Conservation (phyloP, 2,888 invertebrate species). For the Spodoptera littoralis region DNA sequence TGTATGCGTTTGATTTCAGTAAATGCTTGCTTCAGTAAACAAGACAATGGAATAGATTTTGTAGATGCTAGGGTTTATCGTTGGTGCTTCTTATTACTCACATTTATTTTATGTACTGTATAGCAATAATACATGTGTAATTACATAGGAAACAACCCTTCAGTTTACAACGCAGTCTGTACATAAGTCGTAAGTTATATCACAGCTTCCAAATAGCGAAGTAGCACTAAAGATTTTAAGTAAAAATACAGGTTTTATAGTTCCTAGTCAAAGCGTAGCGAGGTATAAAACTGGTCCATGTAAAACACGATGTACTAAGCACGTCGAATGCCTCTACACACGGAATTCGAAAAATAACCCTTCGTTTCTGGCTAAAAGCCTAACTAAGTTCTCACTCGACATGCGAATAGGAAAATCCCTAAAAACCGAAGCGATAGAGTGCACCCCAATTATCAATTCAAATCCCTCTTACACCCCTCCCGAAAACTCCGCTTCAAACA, state of each 20-base stretch:
- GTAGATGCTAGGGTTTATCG: not conserved
- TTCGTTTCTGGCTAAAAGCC: slow-evolving; percentile 46
- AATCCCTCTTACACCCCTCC: slow-evolving; percentile 73
- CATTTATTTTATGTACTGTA: too few species aligned
- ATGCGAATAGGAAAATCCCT: slow-evolving; percentile 53
- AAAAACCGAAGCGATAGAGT: slow-evolving; percentile 69
- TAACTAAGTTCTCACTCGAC: slow-evolving; percentile 58
- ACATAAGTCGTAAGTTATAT: too few species aligned
- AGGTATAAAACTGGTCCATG: slow-evolving; percentile 9
- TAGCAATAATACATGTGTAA: too few species aligned
- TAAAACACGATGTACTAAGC: slow-evolving; percentile 18
- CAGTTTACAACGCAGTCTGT: too few species aligned
- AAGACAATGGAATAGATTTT: slow-evolving; percentile 4
- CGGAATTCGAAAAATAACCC: slow-evolving; percentile 49
- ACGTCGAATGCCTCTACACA: slow-evolving; percentile 33
- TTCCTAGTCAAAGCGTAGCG: slow-evolving; percentile 8
- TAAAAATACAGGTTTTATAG: not conserved
- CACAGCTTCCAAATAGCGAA: too few species aligned
- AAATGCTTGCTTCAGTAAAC: slow-evolving; percentile 22
- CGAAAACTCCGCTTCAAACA: slow-evolving; percentile 70
- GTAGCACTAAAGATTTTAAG: too few species aligned
- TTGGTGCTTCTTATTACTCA: too few species aligned
- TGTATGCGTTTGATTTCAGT: slow-evolving; percentile 45
- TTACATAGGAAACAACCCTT: too few species aligned
- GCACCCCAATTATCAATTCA: slow-evolving; percentile 84